phyloP scores from a whole-genome alignment of 2,888 invertebrate genomes.

The Spilosoma lubricipeda region DNA sequence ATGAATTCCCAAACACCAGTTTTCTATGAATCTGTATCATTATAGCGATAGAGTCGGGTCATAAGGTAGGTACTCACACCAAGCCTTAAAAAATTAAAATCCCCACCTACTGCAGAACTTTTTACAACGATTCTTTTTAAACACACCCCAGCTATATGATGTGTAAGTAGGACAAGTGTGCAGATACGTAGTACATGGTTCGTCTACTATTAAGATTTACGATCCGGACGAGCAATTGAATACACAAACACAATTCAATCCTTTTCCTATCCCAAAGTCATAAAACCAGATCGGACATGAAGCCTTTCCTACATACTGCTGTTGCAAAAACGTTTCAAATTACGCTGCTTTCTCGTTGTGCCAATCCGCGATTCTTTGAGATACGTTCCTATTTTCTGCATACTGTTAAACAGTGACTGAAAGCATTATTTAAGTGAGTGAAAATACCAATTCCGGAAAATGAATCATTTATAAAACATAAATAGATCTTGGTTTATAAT shows the following conservation, averaged over 20 bases:
- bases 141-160: neutral
- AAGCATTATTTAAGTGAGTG: neutral
- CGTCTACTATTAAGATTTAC: slow-evolving; percentile 18
- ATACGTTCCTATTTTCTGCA: neutral
- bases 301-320: slow-evolving; percentile 12
- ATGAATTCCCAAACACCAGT: too few species aligned
- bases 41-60: neutral
- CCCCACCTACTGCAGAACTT: neutral
- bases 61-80: neutral
- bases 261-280: slow-evolving; percentile 26
- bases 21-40: too few species aligned
- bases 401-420: neutral
- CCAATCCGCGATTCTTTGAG: neutral
- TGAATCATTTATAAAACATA: too few species aligned
- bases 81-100: neutral
- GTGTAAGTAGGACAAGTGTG: neutral
- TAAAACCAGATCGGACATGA: slow-evolving; percentile 22
- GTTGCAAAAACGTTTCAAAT: slow-evolving; percentile 16
- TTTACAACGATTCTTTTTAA: neutral
- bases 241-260: slow-evolving; percentile 21
- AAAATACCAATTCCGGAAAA: too few species aligned
- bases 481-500: too few species aligned
- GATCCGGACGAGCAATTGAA: slow-evolving; percentile 14
- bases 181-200: neutral
- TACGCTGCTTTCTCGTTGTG: slow-evolving; percentile 14